A percentile compares a stretch with the other conserved stretches of the same genome.
phyloP scores from a whole-genome alignment of 2,797 vertebrate genomes.

The Zalophus californianus region DNA sequence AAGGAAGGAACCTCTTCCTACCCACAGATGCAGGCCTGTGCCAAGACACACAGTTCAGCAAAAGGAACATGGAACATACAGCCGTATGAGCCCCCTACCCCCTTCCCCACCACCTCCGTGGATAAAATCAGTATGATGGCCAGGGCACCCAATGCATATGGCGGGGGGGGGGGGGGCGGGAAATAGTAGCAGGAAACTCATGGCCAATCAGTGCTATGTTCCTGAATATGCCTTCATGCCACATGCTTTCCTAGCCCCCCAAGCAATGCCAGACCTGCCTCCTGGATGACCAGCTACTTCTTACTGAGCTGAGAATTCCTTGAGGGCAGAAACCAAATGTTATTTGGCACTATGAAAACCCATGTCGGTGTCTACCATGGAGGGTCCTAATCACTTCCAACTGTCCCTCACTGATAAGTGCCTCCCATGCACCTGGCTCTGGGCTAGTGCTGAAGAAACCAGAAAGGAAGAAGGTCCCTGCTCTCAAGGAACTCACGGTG shows the following conservation, averaged over 20 bases:
- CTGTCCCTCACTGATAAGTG: background rate
- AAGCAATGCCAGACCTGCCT: background rate
- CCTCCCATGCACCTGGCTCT: background rate
- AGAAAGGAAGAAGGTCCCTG: background rate
- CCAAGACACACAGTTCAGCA: background rate
- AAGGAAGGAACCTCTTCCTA: constrained; percentile 19
- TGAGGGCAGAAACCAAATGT: background rate
- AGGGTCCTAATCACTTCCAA: background rate
- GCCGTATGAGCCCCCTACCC: background rate
- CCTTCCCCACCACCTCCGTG: background rate
- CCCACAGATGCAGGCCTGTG: background rate
- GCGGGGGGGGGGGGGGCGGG: background rate
- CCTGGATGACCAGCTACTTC: background rate
- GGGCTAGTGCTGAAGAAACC: background rate
- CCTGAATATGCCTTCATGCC: background rate
- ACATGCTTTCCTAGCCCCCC: background rate
- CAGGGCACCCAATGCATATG: background rate
- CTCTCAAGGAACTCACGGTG: background rate
- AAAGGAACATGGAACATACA: background rate
- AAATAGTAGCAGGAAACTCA: background rate
- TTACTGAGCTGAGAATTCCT: background rate
- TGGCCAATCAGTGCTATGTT: background rate
- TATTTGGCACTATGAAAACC: background rate
- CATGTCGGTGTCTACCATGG: background rate
- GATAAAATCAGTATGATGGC: constrained; percentile 2